Evolutionary conservation across 2,888 invertebrate species (phyloP).

Genomic region (Cerceris ruficornis): DNA sequence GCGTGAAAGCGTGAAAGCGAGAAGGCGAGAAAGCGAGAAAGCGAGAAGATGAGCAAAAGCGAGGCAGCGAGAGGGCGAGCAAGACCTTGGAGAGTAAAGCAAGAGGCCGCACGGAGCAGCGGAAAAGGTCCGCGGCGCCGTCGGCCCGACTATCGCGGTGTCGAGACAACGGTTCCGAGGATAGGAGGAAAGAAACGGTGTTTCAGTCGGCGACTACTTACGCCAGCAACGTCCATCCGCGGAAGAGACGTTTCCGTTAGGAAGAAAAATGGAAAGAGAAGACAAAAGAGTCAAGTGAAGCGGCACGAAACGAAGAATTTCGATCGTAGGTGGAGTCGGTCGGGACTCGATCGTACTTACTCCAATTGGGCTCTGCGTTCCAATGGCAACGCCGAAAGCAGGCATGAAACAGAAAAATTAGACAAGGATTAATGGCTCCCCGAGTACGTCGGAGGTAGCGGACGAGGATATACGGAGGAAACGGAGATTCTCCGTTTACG

Average conservation of each 20-base stretch:
- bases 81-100: background rate
- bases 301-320: conserved; percentile 35
- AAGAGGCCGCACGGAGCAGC: background rate
- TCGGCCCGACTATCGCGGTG: background rate
- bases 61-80: background rate
- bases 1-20: background rate
- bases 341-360: conserved; percentile 75
- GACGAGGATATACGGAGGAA: background rate
- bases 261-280: conserved; percentile 62
- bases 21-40: background rate
- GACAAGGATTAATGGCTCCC: conserved; percentile 50
- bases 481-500: too few relatives aligned
- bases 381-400: conserved; percentile 69
- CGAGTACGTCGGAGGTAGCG: background rate
- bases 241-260: conserved; percentile 51
- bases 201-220: conserved; percentile 45
- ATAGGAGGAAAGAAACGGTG: conserved; percentile 1
- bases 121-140: background rate
- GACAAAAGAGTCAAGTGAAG: conserved; percentile 58
- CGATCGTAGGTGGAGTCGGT: conserved; percentile 16
- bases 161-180: background rate
- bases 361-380: conserved; percentile 81
- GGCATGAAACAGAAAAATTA: conserved; percentile 83
- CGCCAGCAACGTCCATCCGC: conserved; percentile 49
- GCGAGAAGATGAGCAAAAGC: conserved; percentile 5